Conservation (phyloP, 2,797 vertebrate species). For the Sebastes baramenuke region DNA sequence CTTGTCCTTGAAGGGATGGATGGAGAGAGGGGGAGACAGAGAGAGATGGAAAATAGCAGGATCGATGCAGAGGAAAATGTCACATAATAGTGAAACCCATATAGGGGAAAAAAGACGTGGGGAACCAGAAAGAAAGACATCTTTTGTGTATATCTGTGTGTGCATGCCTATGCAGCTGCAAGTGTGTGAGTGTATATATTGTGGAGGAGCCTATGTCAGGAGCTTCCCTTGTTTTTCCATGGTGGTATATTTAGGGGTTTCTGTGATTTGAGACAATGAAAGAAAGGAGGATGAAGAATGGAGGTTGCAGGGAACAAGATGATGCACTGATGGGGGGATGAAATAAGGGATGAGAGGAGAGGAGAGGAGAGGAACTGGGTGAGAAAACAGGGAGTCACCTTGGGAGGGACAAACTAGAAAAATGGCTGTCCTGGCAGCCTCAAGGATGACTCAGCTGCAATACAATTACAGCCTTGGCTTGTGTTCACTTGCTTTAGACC, state of each 20-base stretch:
- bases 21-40: conserved; percentile 12
- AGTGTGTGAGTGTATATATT: background rate
- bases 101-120: background rate
- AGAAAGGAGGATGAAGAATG: conserved; percentile 9
- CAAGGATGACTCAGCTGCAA: conserved; percentile 75
- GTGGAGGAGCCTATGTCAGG: conserved; percentile 6
- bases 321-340: conserved; percentile 19
- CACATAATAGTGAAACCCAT: conserved; percentile 25
- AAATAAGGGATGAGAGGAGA: conserved; percentile 2
- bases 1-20: conserved; percentile 58
- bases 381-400: conserved; percentile 72
- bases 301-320: conserved; percentile 1
- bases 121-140: background rate
- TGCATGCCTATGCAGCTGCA: background rate
- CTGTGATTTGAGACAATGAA: conserved; percentile 43
- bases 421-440: conserved; percentile 67
- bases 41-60: conserved; percentile 48
- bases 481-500: conserved; percentile 39
- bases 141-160: background rate
- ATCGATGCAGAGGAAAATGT: conserved; percentile 50
- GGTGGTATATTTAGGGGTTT: conserved; percentile 39
- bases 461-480: conserved; percentile 47
- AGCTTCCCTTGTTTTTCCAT: conserved; percentile 14
- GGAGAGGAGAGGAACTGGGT: conserved; percentile 18
- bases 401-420: conserved; percentile 61